Evolutionary conservation across 92 coral and sea anemone genomes (phyloP).

Genomic region (Heteractis magnifica): DNA sequence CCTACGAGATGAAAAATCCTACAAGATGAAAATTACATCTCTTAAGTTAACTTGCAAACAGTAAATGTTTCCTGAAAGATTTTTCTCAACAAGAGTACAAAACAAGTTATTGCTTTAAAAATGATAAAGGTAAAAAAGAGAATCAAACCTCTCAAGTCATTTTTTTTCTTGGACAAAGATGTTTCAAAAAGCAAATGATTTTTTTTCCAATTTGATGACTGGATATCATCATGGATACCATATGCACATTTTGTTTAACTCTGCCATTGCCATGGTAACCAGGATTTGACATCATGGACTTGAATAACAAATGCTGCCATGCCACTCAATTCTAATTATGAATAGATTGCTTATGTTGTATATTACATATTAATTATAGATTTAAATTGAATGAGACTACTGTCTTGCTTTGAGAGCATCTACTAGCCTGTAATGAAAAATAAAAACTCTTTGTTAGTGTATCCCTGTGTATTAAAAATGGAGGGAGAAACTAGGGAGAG

Average conservation of each 20-base stretch:
- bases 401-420: conserved; percentile 57
- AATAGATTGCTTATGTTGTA: not conserved
- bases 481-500: not conserved
- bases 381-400: conserved; percentile 1
- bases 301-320: not conserved
- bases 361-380: not conserved
- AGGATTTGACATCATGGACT: not conserved
- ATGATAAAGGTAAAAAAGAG: too few species aligned
- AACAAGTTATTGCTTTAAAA: too few species aligned
- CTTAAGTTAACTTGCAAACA: too few species aligned
- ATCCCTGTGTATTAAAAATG: not conserved
- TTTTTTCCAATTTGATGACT: too few species aligned
- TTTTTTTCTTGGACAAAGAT: not conserved
- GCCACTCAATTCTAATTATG: not conserved
- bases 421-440: conserved; percentile 33
- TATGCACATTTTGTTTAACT: not conserved
- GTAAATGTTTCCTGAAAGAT: too few species aligned
- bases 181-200: too few species aligned
- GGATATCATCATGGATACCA: not conserved
- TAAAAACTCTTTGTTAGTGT: not conserved
- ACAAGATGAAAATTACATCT: too few species aligned
- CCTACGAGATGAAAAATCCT: too few species aligned
- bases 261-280: not conserved
- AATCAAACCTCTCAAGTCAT: too few species aligned
- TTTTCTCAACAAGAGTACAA: too few species aligned